Base-by-base conservation (phyloP, 2,113 vertebrate genomes). In the Ammodytes marinus region DNA sequence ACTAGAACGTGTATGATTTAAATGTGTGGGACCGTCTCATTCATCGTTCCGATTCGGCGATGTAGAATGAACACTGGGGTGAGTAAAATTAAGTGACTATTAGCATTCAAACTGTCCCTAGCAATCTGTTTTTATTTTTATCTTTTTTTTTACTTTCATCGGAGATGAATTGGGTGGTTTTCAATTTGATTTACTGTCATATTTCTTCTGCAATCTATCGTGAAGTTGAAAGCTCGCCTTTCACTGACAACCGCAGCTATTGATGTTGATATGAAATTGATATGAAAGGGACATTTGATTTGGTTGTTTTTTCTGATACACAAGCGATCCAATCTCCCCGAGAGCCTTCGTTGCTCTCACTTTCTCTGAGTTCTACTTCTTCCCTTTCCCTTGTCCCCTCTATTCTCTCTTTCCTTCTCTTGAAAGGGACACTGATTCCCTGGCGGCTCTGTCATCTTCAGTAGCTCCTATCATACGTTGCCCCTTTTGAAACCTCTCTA, bases 1-100 rank as follows among this genome's bases (percentile, higher is more conserved):
- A 92, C 73, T 72, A 69, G 61, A 86, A 78, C 52, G 79, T 13
- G 63, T 57, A 46, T 86, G 86, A 87, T 89, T 27, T 88, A 81
- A 92, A 79, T 39, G 78, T 86, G 61, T 53, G 70, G 82, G 80
- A 84, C 74, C 71, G 67, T 78, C 65, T 81, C 77, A 88, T 75
- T 91, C 85, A 88, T 84, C 40, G 61, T 73, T 27, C 78, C 74
- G 60, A 65, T 50, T 74, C 57, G 5, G 65, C 19, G 9, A 46
- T 1, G 61, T 49, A 57, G 82, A 79, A 63, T 49, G 64, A 77
- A 77, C 46, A 63, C 59, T 43, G 42, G 27, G 37, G 61, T 53
- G 58, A 63, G 80, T 47, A 14, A 79, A 84, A 80, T 76, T 70
- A 89, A 77, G 86, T 53, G 67, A 85, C 78, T 77, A 85, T 90